These are phyloP conservation scores for Solea senegalensis DNA, from an alignment of 2,113 vertebrate genomes.

Conservation along the genomic window DNA sequence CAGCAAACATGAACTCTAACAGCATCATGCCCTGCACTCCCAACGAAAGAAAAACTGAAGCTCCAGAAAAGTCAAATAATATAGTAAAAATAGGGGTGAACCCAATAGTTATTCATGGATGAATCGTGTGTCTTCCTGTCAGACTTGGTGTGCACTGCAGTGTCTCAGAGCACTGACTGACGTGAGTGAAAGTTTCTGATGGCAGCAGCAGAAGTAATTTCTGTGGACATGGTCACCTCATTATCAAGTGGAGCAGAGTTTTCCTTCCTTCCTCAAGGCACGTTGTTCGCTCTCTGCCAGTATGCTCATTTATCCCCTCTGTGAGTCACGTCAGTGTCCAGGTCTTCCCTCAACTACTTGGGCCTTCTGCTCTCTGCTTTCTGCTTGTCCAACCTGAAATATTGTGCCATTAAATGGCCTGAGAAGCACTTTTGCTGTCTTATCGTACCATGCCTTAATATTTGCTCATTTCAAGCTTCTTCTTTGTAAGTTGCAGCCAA, in stretches of 20 bases:
- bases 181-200: conserved; percentile 16
- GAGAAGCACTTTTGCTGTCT: neutral
- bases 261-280: conserved; percentile 20
- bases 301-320: conserved; percentile 35
- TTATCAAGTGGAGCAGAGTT: conserved; percentile 53
- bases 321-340: conserved; percentile 46
- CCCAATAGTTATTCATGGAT: neutral
- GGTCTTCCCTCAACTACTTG: conserved; percentile 23
- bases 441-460: neutral
- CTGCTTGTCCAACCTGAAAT: conserved; percentile 19
- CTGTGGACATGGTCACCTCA: conserved; percentile 41
- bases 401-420: conserved; percentile 26
- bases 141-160: neutral
- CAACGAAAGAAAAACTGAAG: conserved; percentile 4
- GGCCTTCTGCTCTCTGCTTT: conserved; percentile 30
- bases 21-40: neutral
- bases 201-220: conserved; percentile 32
- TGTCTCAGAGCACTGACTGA: neutral
- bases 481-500: neutral
- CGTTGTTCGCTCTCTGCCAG: conserved; percentile 31
- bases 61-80: neutral
- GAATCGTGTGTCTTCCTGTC: conserved; percentile 1
- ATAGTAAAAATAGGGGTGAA: neutral
- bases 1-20: neutral
- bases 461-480: conserved; percentile 17